These are phyloP conservation scores for Eupeodes luniger DNA, from an alignment of 2,888 invertebrate genomes.

Conservation along the genomic window DNA sequence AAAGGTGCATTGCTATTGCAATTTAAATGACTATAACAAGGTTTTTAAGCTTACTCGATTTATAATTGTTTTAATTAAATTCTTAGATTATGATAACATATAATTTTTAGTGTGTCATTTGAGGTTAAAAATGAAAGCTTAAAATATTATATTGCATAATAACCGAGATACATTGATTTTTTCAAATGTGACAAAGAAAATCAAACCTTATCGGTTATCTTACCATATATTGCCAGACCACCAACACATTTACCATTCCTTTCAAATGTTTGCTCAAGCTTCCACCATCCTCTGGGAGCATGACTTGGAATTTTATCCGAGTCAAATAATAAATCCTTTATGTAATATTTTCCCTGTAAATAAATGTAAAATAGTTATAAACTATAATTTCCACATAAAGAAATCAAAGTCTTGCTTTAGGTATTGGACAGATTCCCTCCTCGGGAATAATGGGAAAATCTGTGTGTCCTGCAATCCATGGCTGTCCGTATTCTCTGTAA, in stretches of 20 bases:
- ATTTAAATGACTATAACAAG: too few species aligned
- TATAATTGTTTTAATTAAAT: too few species aligned
- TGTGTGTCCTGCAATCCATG: slow-evolving; percentile 11
- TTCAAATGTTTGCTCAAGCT: slow-evolving; percentile 11
- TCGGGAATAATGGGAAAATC: slow-evolving; percentile 9
- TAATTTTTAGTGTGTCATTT: too few species aligned
- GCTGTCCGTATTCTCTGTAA: slow-evolving; percentile 25
- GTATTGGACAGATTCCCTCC: slow-evolving; percentile 32
- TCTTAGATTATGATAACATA: too few species aligned
- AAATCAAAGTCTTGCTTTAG: neutral
- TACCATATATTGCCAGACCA: neutral
- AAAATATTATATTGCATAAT: too few species aligned
- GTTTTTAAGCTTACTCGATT: too few species aligned
- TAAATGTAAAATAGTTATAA: neutral
- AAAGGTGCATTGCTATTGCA: too few species aligned
- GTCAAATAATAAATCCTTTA: neutral
- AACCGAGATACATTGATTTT: too few species aligned
- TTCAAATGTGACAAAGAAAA: too few species aligned
- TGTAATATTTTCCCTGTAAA: slow-evolving; percentile 16
- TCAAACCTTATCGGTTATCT: neutral
- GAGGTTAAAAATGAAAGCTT: too few species aligned
- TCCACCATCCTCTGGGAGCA: slow-evolving; percentile 27
- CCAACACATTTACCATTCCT: slow-evolving; percentile 19
- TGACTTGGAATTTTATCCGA: neutral
- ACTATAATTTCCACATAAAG: neutral